Evolutionary conservation across 2,797 vertebrate genomes (phyloP).

Genomic region (Gobio occitaniae): DNA sequence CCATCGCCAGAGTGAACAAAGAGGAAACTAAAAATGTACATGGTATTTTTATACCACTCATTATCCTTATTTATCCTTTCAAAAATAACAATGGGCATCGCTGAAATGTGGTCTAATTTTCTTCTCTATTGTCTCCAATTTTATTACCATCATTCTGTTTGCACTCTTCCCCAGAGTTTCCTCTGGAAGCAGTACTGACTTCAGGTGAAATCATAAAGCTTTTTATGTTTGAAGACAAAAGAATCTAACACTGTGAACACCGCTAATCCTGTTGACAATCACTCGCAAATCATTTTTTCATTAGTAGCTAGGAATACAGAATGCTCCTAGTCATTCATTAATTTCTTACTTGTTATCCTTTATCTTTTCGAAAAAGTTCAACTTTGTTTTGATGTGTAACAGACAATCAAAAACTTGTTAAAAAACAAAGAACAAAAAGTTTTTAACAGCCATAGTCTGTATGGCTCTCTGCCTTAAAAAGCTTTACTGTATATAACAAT

Average conservation of each 20-base stretch:
- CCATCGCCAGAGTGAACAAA: conserved; percentile 34
- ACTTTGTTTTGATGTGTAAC: background rate
- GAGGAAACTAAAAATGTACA: conserved; percentile 34
- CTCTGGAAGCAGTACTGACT: conserved; percentile 22
- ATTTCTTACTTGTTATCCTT: background rate
- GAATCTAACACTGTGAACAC: background rate
- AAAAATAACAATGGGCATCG: conserved; percentile 31
- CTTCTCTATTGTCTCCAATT: conserved; percentile 21
- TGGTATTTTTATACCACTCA: conserved; percentile 48
- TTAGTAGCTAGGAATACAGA: background rate
- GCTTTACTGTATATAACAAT: background rate
- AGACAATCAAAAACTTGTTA: background rate
- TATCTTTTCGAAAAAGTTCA: background rate
- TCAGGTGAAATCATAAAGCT: background rate
- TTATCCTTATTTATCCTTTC: conserved; percentile 53
- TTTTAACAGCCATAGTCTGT: background rate
- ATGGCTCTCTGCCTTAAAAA: background rate
- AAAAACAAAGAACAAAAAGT: background rate
- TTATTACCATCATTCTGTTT: conserved; percentile 20
- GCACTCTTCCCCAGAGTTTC: conserved; percentile 14
- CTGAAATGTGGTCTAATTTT: conserved; percentile 41
- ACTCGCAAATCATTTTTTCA: background rate
- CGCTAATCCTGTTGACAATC: background rate
- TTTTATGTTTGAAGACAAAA: conserved; percentile 1
- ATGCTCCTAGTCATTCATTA: background rate